These are phyloP conservation scores for Solenopsis invicta DNA, from an alignment of 1,140 invertebrate species.

Conservation along the genomic window DNA sequence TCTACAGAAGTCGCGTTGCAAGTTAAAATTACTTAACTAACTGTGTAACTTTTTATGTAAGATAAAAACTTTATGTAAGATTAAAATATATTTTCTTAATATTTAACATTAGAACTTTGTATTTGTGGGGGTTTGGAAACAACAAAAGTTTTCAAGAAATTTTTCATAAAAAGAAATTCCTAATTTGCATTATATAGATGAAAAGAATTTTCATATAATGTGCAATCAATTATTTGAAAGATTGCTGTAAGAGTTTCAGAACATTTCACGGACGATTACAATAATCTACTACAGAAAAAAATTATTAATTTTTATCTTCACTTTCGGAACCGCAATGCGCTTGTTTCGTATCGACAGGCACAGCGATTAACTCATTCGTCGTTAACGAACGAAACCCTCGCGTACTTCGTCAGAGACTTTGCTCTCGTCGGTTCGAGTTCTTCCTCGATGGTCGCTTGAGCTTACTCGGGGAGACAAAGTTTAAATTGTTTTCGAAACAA, in stretches of 20 bases:
- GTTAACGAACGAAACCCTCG: conserved; percentile 13
- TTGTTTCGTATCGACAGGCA: background rate
- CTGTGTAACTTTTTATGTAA: background rate
- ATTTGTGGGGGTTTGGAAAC: background rate
- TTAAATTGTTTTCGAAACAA: conserved; percentile 78
- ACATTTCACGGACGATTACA: background rate
- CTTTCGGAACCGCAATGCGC: background rate
- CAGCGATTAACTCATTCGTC: conserved; percentile 1
- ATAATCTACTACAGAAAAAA: background rate
- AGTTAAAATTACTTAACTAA: conserved; percentile 3
- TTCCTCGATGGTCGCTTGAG: conserved; percentile 40
- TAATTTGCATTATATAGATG: too few species aligned
- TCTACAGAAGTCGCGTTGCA: background rate
- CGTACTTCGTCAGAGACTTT: conserved; percentile 20
- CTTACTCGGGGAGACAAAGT: conserved; percentile 63
- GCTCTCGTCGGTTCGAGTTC: conserved; percentile 19
- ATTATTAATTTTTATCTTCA: background rate
- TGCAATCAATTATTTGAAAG: background rate
- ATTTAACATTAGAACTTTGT: background rate
- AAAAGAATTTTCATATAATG: background rate
- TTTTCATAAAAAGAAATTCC: too few species aligned
- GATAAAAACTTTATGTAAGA: background rate
- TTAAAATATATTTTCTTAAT: too few species aligned
- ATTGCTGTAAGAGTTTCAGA: background rate
- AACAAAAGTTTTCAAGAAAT: too few species aligned